These are phyloP conservation scores for Atlantisia rogersi DNA, from an alignment of 2,113 vertebrate species.

Conservation along the genomic window DNA sequence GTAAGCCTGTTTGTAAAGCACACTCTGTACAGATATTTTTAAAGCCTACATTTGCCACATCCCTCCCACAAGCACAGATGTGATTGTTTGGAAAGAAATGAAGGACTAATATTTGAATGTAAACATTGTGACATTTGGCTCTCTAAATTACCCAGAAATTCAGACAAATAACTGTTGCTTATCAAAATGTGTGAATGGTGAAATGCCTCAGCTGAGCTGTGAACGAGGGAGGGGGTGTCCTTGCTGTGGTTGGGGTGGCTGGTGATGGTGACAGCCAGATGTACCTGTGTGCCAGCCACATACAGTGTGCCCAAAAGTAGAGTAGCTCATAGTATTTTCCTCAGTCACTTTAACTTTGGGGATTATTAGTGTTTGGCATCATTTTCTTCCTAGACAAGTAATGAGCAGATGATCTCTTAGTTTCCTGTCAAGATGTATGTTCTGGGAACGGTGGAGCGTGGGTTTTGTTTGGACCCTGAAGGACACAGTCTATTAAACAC, in stretches of 20 bases:
- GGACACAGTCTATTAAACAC: not conserved
- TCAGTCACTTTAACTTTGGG: not conserved
- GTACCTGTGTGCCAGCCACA: not conserved
- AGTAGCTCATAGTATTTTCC: not conserved
- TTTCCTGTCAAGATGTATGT: not conserved
- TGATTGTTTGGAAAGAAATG: not conserved
- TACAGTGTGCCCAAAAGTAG: not conserved
- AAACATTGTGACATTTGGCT: not conserved
- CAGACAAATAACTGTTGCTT: not conserved
- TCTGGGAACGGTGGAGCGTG: accelerated
- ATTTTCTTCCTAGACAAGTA: accelerated
- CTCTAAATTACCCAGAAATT: not conserved
- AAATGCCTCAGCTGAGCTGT: accelerated
- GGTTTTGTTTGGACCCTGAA: not conserved
- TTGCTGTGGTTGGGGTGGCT: too few relatives aligned
- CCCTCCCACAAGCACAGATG: not conserved
- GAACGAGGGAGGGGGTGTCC: not conserved
- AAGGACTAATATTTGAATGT: not conserved
- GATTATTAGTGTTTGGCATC: not conserved
- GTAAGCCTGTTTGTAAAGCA: not conserved
- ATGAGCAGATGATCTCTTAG: not conserved
- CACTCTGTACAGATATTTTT: not conserved
- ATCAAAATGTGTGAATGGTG: not conserved
- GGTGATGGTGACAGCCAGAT: not conserved
- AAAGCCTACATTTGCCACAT: not conserved